Percentiles rank a stretch among this genome's conserved stretches.
Evolutionary conservation across 2,888 invertebrate species (phyloP).

Genomic region (Micropterix aruncella): DNA sequence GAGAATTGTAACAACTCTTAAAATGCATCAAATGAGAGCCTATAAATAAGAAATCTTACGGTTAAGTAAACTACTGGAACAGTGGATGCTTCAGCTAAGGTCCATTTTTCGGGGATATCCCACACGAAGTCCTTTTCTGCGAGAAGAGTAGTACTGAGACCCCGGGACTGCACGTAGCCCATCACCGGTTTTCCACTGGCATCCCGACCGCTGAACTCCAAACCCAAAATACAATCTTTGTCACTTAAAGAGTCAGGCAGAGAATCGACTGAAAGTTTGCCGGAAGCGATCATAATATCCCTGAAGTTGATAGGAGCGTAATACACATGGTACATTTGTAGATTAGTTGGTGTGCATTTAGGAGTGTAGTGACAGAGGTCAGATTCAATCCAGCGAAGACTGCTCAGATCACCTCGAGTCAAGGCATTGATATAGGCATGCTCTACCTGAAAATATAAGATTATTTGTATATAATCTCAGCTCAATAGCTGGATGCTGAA

Average conservation of each 20-base stretch:
- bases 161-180: conserved; percentile 84
- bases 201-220: conserved; percentile 85
- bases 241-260: conserved; percentile 79
- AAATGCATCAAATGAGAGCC: neutral
- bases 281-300: conserved; percentile 96
- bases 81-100: conserved; percentile 85
- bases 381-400: conserved; percentile 87
- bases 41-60: conserved; percentile 32
- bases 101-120: conserved; percentile 80
- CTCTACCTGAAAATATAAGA: no score
- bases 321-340: conserved; percentile 73
- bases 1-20: neutral
- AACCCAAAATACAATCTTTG: conserved; percentile 84
- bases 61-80: conserved; percentile 91
- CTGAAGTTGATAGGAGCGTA: conserved; percentile 95
- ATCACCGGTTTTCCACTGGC: conserved; percentile 66
- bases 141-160: conserved; percentile 79
- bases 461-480: no score
- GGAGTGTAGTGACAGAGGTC: conserved; percentile 46
- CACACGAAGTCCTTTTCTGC: conserved; percentile 78
- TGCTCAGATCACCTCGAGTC: conserved; percentile 86
- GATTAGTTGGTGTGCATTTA: conserved; percentile 25
- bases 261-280: conserved; percentile 93
- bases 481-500: no score
- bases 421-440: conserved; percentile 93